Evolutionary conservation across 1,140 invertebrate species (phyloP).

Genomic region (Asbolus verrucosus): DNA sequence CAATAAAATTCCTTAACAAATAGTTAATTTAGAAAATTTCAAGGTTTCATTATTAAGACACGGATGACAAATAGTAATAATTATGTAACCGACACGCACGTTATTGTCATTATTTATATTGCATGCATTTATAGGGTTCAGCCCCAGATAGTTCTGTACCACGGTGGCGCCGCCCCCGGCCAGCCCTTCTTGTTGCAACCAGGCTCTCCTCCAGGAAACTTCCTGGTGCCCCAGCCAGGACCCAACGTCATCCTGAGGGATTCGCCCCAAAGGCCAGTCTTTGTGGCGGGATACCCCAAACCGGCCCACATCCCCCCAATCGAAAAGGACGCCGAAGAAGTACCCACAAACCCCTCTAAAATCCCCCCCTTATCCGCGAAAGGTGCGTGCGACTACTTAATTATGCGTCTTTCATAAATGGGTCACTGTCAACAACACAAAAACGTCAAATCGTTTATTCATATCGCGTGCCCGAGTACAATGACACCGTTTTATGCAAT

Average conservation of each 20-base stretch:
- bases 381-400: conserved; percentile 12
- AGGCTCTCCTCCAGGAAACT: conserved; percentile 60
- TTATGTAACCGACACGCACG: conserved; percentile 5
- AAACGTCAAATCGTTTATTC: conserved; percentile 23
- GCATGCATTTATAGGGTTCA: conserved; percentile 54
- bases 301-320: conserved; percentile 61
- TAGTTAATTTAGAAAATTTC: no score
- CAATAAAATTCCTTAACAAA: no score
- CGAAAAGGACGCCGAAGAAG: conserved; percentile 63
- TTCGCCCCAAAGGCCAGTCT: conserved; percentile 51
- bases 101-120: conserved; percentile 12
- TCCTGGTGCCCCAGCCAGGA: conserved; percentile 59
- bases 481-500: conserved; percentile 41
- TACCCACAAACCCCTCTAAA: conserved; percentile 59
- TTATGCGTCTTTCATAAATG: conserved; percentile 24
- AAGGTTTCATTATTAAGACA: no score
- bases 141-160: conserved; percentile 59
- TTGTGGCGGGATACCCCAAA: conserved; percentile 58
- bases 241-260: conserved; percentile 55
- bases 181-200: conserved; percentile 62
- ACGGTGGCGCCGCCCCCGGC: conserved; percentile 54
- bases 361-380: conserved; percentile 52
- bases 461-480: conserved; percentile 35
- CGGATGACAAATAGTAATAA: conserved; percentile 3
- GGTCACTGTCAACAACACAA: conserved; percentile 38